A percentile compares a stretch with the other conserved stretches of the same genome.
phyloP scores from a whole-genome alignment of 2,888 invertebrate species.

The Euphydryas editha region DNA sequence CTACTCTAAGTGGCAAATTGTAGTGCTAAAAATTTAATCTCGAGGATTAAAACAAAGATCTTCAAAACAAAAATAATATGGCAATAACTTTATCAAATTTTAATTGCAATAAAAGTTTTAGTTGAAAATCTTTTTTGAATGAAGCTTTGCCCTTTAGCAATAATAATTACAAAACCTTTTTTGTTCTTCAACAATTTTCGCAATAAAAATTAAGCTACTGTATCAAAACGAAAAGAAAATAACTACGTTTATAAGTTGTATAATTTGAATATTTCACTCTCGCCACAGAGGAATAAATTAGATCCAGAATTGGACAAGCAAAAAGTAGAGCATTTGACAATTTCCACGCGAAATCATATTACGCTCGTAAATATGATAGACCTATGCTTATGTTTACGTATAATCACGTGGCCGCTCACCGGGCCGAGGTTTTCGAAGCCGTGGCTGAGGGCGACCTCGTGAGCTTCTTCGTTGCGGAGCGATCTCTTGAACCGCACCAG shows the following conservation, averaged over 20 bases:
- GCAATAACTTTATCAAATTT: too few relatives aligned
- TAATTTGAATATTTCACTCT: constrained; percentile 1
- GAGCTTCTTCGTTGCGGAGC: constrained; percentile 90
- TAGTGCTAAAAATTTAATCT: too few relatives aligned
- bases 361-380: constrained; percentile 34
- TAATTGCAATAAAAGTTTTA: too few relatives aligned
- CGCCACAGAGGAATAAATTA: constrained; percentile 17
- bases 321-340: constrained; percentile 24
- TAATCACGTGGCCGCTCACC: constrained; percentile 88
- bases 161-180: too few relatives aligned
- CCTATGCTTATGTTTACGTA: constrained; percentile 70
- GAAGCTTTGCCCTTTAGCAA: too few relatives aligned
- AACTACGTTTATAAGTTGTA: background rate
- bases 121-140: too few relatives aligned
- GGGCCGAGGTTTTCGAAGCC: constrained; percentile 97
- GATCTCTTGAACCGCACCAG: constrained; percentile 94
- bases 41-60: too few relatives aligned
- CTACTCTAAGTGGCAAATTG: too few relatives aligned
- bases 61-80: too few relatives aligned
- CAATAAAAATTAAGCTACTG: too few relatives aligned
- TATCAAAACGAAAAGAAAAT: background rate
- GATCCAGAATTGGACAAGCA: background rate
- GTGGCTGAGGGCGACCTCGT: constrained; percentile 91
- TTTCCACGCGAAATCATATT: constrained; percentile 29
- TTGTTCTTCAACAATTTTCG: too few relatives aligned